Evolutionary conservation across 2,113 vertebrate genomes (phyloP).

Genomic region (Tragelaphus imberbis): DNA sequence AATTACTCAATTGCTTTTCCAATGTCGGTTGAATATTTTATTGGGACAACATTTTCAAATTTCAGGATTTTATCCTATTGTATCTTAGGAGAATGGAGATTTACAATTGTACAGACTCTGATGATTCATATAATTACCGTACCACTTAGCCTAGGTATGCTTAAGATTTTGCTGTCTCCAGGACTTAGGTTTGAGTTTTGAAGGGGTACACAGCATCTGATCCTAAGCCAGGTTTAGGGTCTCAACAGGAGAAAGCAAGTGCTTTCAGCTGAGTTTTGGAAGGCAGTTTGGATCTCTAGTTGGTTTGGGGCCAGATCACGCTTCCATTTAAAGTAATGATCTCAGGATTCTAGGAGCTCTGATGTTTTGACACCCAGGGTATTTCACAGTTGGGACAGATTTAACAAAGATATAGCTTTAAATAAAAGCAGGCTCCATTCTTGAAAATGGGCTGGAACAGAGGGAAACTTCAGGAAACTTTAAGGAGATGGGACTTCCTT

Average conservation of each 20-base stretch:
- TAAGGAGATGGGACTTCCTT: background rate
- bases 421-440: background rate
- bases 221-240: background rate
- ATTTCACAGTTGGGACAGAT: background rate
- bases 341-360: background rate
- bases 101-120: background rate
- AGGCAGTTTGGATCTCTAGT: background rate
- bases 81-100: background rate
- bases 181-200: background rate
- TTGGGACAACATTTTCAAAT: background rate
- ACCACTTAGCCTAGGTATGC: background rate
- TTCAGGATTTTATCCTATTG: background rate
- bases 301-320: background rate
- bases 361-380: background rate
- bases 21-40: background rate
- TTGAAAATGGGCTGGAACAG: background rate
- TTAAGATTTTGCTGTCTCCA: background rate
- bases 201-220: background rate
- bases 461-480: background rate
- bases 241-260: background rate
- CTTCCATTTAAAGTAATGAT: background rate
- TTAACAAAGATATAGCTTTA: background rate
- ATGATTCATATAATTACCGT: background rate
- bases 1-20: background rate
- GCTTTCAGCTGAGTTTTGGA: background rate